Conservation (phyloP, 2,113 vertebrate genomes). For the Myotis yumanensis region DNA sequence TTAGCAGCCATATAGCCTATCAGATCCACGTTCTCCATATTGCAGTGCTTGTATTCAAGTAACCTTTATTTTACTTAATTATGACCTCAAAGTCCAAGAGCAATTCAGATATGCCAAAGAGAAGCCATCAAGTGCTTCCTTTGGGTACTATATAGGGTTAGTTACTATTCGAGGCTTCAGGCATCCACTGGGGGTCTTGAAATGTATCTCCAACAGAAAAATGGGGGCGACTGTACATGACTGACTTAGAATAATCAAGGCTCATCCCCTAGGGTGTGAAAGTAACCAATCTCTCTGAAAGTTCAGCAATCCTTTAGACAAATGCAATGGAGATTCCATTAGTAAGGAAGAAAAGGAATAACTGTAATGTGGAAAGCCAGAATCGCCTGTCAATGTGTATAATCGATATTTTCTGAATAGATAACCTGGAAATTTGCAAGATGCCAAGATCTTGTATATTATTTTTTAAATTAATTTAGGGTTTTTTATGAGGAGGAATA, state of each 20-base stretch:
- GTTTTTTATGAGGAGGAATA: neutral
- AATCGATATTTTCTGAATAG: neutral
- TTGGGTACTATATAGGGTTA: neutral
- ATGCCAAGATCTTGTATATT: neutral
- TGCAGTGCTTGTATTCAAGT: neutral
- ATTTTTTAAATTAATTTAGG: neutral
- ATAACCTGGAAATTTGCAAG: neutral
- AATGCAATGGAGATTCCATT: neutral
- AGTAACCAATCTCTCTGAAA: neutral
- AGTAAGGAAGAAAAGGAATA: neutral
- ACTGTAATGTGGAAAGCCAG: neutral
- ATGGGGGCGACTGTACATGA: neutral
- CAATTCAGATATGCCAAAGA: neutral
- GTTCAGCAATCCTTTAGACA: neutral
- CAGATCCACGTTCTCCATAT: neutral
- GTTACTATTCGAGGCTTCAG: neutral
- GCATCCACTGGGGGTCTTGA: neutral
- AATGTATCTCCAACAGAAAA: neutral
- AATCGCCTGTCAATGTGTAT: rapidly evolving
- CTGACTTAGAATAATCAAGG: neutral
- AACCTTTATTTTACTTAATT: neutral
- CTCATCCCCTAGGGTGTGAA: neutral
- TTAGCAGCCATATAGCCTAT: too few species aligned
- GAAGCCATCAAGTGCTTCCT: neutral
- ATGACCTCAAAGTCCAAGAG: neutral